Evolutionary conservation across 2,888 invertebrate species (phyloP), one percentile per base, ranked within the genome.

Genomic region (Ecliptopera silaceata): DNA sequence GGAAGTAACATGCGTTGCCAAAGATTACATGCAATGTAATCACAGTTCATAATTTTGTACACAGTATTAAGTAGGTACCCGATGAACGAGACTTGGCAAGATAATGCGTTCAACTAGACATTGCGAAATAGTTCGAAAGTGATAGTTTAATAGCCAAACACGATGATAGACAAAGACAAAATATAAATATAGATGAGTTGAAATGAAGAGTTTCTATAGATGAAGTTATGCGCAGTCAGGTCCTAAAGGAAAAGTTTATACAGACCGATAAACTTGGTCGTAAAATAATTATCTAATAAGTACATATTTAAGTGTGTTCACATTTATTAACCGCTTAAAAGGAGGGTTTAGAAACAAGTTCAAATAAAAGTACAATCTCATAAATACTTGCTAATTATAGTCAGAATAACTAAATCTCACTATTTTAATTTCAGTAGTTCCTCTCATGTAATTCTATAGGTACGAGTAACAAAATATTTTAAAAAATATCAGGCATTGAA

Each of bases 51-150:
- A 44, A 43, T 56, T 45, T 17, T 36, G 43, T 38, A 31, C 44
- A 18, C 13, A 26, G 2, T 20, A n/a, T n/a, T n/a, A n/a, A n/a
- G n/a, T 15, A 20, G 34, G 29, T 45, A 49, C 39, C 22, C 11
- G 13, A 39, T 34, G 47, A 54, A 47, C 43, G 36, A 47, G 36
- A 43, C 42, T 47, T 47, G 43, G 42, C 54, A 55, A 38, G 42
- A 41, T 13, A 18, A 43, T 43, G 36, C 18, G 20, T 51, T 22
- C 31, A 50, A 22, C 31, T 31, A 3, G 29, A 26, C 18, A 46
- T 47, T 51, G 50, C 36, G 26, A 51, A 15, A 42, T 29, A 42
- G n/a, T 42, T 44, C 45, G 50, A 56, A 49, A 44, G 49, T 22
- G 49, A 49, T 45, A 49, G 31, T 49, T 56, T 45, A 11, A 50